Base-by-base conservation (phyloP, 2,797 vertebrate genomes). In the Anolis apletophallus region DNA sequence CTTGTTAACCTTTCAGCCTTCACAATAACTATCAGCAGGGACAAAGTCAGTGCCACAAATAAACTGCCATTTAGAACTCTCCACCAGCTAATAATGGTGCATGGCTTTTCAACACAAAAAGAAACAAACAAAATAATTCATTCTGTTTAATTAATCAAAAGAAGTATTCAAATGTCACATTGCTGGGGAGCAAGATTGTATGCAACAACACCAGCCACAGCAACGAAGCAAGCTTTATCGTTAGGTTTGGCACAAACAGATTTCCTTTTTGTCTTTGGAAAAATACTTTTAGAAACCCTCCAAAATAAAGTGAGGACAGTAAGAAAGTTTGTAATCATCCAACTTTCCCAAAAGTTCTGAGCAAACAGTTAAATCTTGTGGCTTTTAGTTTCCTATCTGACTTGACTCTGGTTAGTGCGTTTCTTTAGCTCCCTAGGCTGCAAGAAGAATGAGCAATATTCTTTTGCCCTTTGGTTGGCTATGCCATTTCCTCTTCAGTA, bases 1-100 rank as follows among this genome's bases (percentile, higher is more conserved):
- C 95, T 95, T 96, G 95, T 96, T 96, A 96, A 96, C 95, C 95
- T 96, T 93, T 95, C 89, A 94, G 94, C 93, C 94, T 92, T 93
- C 94, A 93, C 91, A 93, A 91, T 94, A 93, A 94, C 93, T 88
- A 94, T 82, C 95, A 95, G 93, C 94, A 92, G 93, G 93, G 91
- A 91, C 85, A 32, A 21, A 96, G 88, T 92, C 93, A 91, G 89
- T 76, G 83, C 90, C 86, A 85, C 90, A 92, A 95, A 96, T 94
- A 94, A 95, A 95, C 90, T 90, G 87, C 88, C 90, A 92, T 93
- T 95, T 93, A 89, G 94, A 86, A 82, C 87, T 85, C 88, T 87
- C 91, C 90, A 95, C 94, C 92, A 94, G 91, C 89, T 96, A 95
- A 93, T 95, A 93, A 84, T 84, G 84, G 93, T 93, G 86, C 84